Evolutionary conservation across 2,888 invertebrate species (phyloP).

Genomic region (Sceliomorpha sp.): DNA sequence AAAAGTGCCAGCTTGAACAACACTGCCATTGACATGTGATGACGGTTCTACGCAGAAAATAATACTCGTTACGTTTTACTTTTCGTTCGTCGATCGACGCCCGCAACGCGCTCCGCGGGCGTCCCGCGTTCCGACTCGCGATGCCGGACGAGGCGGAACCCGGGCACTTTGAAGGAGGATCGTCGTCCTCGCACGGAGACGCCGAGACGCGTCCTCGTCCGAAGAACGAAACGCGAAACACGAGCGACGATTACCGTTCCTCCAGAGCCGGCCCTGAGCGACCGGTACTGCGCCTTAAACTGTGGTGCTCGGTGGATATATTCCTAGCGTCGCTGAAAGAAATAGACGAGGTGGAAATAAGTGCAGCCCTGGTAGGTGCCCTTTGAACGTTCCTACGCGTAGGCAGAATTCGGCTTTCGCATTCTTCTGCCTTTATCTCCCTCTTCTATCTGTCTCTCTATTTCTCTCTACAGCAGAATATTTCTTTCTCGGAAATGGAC

Average conservation of each 20-base stretch:
- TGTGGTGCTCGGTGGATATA: conserved; percentile 54
- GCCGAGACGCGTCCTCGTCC: not conserved
- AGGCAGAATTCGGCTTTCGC: conserved; percentile 26
- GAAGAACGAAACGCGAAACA: not conserved
- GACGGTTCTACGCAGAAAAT: conserved; percentile 5
- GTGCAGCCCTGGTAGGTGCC: conserved; percentile 37
- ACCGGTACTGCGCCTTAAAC: conserved; percentile 54
- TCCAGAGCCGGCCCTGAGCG: conserved; percentile 24
- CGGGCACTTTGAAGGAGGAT: conserved; percentile 5
- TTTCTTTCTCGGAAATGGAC: too few relatives aligned
- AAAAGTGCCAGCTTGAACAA: conserved; percentile 22
- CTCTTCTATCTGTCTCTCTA: not conserved
- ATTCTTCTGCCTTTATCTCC: conserved; percentile 10
- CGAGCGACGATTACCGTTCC: conserved; percentile 35
- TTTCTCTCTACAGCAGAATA: too few relatives aligned
- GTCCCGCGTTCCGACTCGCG: not conserved
- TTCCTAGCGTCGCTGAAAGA: conserved; percentile 50
- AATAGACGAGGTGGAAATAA: conserved; percentile 49
- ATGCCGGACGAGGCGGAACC: not conserved
- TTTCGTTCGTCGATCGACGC: not conserved
- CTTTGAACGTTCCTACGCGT: conserved; percentile 38
- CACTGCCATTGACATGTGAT: conserved; percentile 36
- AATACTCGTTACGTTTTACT: conserved; percentile 2
- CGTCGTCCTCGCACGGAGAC: not conserved
- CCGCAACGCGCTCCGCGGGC: not conserved